Evolutionary conservation across 2,888 invertebrate genomes (phyloP), one percentile per base, ranked within the genome.

Genomic region (Tiphia femorata): DNA sequence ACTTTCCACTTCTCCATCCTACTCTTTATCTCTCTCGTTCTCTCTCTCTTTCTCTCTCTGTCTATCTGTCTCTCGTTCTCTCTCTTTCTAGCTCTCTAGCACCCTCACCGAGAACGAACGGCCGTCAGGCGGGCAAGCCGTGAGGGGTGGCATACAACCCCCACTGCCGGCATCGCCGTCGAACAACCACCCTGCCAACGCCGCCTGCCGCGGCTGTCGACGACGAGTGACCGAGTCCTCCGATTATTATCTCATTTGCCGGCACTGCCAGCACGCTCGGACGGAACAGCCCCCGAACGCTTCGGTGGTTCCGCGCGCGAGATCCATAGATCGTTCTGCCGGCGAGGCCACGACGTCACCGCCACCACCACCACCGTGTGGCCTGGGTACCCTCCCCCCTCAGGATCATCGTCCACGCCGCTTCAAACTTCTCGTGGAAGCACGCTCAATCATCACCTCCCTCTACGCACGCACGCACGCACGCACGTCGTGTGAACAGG

Each of bases 241-340:
- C 76, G 80, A 82, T 81, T 82, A 80, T 81, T 81, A 81, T 81
- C 79, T 78, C 79, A 77, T 82, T 82, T 81, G 76, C 79, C 75
- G 78, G 73, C 76, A 69, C 72, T 74, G 63, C 66, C 70, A 72
- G 70, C 72, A 69, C 63, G 55, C 67, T 56, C 66, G 66, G 58
- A 62, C 63, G 44, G n/a, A 49, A n/a, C n/a, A n/a, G n/a, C n/a
- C 35, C 50, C 29, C 57, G 41, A 12, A 14, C 33, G 35, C 27
- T 21, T 41, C 35, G 48, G 40, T 25, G 38, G 30, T 19, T 29
- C 38, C 56, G 55, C 27, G 29, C 23, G 7, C 54, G 35, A 42
- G 60, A 64, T 66, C 66, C 35, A 57, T 70, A 52, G 67, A 70
- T 67, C 70, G 49, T 49, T 35, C 20, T 37, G 21, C 37, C 49